phyloP scores from a whole-genome alignment of 2,888 invertebrate genomes.

The Odontothrips loti region DNA sequence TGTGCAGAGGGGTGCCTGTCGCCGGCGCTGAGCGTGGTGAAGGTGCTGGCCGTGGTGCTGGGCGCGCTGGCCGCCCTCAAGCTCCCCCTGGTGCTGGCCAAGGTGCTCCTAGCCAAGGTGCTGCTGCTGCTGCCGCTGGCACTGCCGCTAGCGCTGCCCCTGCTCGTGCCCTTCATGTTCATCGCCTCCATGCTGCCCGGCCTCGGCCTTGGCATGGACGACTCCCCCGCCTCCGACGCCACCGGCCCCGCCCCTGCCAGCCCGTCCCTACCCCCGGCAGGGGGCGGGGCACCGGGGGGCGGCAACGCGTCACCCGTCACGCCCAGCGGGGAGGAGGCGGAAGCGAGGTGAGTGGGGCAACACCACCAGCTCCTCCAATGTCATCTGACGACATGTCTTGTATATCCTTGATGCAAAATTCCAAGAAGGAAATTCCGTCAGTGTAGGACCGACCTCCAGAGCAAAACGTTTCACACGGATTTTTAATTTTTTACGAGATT shows the following conservation, averaged over 20 bases:
- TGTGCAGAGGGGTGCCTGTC: constrained; percentile 24
- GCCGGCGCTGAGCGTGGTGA: constrained; percentile 7
- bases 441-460: no score
- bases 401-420: no score
- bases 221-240: background rate
- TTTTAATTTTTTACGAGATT: no score
- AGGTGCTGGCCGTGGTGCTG: constrained; percentile 18
- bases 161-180: constrained; percentile 6
- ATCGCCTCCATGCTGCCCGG: background rate
- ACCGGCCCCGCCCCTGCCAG: background rate
- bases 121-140: constrained; percentile 18
- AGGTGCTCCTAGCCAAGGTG: constrained; percentile 14
- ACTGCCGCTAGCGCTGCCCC: background rate
- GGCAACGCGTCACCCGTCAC: background rate
- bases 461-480: no score
- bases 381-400: no score
- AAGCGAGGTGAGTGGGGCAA: constrained; percentile 5
- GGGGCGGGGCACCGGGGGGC: background rate
- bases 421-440: no score
- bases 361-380: no score
- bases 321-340: background rate
- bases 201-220: background rate
- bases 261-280: background rate
- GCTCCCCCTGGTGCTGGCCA: constrained; percentile 21
- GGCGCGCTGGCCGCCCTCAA: constrained; percentile 25